These are phyloP conservation scores for Eriosoma lanigerum DNA, from an alignment of 1,140 invertebrate species.

Conservation along the genomic window DNA sequence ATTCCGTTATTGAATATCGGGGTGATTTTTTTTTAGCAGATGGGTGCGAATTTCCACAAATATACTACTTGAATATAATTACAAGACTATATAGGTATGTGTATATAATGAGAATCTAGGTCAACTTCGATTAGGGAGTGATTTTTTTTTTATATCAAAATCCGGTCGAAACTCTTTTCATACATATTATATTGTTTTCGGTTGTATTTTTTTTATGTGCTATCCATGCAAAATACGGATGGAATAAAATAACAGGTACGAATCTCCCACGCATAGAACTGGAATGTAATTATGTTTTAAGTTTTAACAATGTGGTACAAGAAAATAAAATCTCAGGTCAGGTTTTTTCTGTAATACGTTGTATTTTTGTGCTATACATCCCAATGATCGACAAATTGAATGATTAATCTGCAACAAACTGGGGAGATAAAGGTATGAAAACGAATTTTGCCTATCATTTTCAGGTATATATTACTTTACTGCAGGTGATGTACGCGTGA, in stretches of 20 bases:
- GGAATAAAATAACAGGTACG: not conserved
- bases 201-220: not conserved
- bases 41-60: constrained; percentile 34
- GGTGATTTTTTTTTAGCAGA: constrained; percentile 34
- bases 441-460: constrained; percentile 14
- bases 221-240: constrained; percentile 15
- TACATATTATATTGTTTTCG: not conserved
- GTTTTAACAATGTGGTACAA: not conserved
- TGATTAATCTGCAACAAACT: constrained; percentile 2
- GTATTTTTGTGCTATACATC: not conserved
- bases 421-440: constrained; percentile 2
- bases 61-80: constrained; percentile 41
- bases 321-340: constrained; percentile 14
- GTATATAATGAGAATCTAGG: constrained; percentile 10
- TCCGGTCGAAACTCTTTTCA: constrained; percentile 37
- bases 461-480: not conserved
- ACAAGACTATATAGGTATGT: constrained; percentile 13
- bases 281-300: constrained; percentile 28
- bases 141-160: constrained; percentile 24
- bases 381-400: constrained; percentile 35
- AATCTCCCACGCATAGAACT: constrained; percentile 31
- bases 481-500: constrained; percentile 10
- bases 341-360: not conserved
- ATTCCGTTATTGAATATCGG: constrained; percentile 28
- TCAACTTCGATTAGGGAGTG: constrained; percentile 28